phyloP scores from a whole-genome alignment of 1,140 invertebrate species.

The Musca vetustissima region DNA sequence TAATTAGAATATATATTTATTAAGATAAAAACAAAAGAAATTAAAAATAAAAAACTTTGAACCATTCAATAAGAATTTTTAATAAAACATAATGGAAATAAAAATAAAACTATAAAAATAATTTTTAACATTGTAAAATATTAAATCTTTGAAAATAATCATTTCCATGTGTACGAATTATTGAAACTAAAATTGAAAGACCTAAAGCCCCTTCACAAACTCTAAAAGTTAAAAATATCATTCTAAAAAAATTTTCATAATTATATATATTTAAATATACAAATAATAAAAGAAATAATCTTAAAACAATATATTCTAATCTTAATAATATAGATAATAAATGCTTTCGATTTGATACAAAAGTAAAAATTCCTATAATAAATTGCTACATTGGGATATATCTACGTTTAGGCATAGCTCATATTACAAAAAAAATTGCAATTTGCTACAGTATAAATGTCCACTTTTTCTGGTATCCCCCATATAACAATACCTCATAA shows the following conservation, averaged over 20 bases:
- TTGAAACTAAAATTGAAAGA: constrained; percentile 60
- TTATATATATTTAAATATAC: constrained; percentile 57
- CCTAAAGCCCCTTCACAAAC: constrained; percentile 64
- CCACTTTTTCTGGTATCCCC: too few relatives aligned
- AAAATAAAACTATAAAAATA: constrained; percentile 56
- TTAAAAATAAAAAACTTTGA: constrained; percentile 33
- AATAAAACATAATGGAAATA: constrained; percentile 53
- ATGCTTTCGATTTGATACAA: constrained; percentile 60
- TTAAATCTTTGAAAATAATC: constrained; percentile 61
- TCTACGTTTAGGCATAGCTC: too few relatives aligned
- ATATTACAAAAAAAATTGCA: too few relatives aligned
- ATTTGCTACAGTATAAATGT: too few relatives aligned
- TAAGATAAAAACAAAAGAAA: constrained; percentile 30
- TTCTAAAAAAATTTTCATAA: constrained; percentile 59
- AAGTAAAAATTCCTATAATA: constrained; percentile 54
- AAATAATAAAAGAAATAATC: constrained; percentile 58
- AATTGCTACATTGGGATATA: too few relatives aligned
- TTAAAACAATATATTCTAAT: constrained; percentile 61
- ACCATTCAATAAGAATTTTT: constrained; percentile 51
- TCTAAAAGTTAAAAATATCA: constrained; percentile 63
- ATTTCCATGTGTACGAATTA: constrained; percentile 62
- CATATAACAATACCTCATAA: too few relatives aligned
- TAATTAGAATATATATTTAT: constrained; percentile 53
- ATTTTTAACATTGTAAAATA: constrained; percentile 61
- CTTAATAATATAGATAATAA: constrained; percentile 58